These are phyloP conservation scores for Bujurquina vittata DNA, from an alignment of 2,113 vertebrate genomes.

Conservation along the genomic window DNA sequence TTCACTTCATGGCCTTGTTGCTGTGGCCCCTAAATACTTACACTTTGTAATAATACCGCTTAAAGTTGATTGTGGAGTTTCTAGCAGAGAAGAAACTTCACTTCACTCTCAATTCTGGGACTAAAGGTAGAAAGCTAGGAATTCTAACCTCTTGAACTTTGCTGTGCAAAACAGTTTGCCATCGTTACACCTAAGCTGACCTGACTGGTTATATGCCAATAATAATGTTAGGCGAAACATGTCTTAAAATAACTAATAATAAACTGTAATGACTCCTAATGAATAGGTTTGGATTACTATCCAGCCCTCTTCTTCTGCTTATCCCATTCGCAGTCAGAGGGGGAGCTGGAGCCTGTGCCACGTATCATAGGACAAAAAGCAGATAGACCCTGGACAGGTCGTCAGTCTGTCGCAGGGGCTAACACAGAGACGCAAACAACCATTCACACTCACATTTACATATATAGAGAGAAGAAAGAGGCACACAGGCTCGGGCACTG, in stretches of 20 bases:
- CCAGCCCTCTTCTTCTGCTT: not conserved
- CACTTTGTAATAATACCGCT: too few relatives aligned
- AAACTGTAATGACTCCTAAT: not conserved
- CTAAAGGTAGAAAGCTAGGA: not conserved
- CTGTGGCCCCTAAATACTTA: too few relatives aligned
- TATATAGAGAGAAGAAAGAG: not conserved
- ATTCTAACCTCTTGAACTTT: too few relatives aligned
- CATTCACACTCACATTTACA: not conserved
- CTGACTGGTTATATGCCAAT: not conserved
- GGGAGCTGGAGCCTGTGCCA: not conserved
- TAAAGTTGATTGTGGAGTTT: too few relatives aligned
- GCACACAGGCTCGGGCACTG: rapidly evolving
- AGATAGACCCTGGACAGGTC: not conserved
- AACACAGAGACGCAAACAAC: not conserved
- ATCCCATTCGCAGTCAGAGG: not conserved
- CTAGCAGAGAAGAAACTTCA: too few relatives aligned
- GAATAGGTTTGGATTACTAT: not conserved
- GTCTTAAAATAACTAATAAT: not conserved
- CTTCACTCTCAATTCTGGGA: not conserved
- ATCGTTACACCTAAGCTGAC: too few relatives aligned
- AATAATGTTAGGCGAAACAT: not conserved
- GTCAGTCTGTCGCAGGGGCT: not conserved
- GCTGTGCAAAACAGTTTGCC: too few relatives aligned
- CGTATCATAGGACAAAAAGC: not conserved
- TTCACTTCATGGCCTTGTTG: too few relatives aligned